A percentile compares a stretch with the other conserved stretches of the same genome.
These are phyloP conservation scores for Nasua narica DNA, from an alignment of 2,797 vertebrate species.

Conservation along the genomic window DNA sequence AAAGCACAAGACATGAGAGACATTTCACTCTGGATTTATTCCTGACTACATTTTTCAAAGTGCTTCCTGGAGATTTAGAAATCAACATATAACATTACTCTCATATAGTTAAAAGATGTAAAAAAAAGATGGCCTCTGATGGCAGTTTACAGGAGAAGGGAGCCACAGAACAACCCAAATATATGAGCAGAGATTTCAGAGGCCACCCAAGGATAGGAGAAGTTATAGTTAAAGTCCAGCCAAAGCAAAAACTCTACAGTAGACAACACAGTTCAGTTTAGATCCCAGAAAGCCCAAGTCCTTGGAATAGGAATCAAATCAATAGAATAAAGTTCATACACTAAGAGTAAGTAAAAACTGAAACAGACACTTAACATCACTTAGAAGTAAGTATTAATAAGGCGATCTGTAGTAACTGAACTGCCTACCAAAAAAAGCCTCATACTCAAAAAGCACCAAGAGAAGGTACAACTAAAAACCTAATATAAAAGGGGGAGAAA, in stretches of 20 bases:
- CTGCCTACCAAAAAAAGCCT: not conserved
- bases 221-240: not conserved
- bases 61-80: not conserved
- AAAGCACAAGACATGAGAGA: not conserved
- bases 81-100: not conserved
- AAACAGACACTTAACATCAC: not conserved
- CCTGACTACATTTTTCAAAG: not conserved
- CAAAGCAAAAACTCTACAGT: not conserved
- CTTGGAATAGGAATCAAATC: not conserved
- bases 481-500: not conserved
- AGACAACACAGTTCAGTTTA: not conserved
- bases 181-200: not conserved
- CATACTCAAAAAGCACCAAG: not conserved
- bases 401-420: fast-evolving
- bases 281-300: not conserved
- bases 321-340: not conserved
- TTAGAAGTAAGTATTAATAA: too few relatives aligned
- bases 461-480: not conserved
- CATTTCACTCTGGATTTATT: not conserved
- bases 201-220: not conserved
- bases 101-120: not conserved
- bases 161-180: not conserved
- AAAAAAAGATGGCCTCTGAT: not conserved
- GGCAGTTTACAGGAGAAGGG: not conserved
- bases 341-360: not conserved